Conservation (phyloP, 2,113 vertebrate genomes). For the Misgurnus mizolepis region DNA sequence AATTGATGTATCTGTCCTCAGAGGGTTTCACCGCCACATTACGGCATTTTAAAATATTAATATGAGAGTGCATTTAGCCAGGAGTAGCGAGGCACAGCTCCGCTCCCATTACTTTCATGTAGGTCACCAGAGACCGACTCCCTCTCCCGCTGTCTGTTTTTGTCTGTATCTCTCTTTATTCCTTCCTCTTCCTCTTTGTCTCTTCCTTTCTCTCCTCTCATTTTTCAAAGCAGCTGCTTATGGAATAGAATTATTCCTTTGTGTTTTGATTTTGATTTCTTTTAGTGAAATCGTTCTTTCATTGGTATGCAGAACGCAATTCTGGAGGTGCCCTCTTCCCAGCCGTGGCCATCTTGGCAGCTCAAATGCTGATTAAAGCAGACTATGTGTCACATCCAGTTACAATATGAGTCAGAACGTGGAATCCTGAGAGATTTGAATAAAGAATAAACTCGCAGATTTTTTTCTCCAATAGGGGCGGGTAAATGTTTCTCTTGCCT, state of each 20-base stretch:
- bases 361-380: constrained; percentile 65
- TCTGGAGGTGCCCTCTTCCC: constrained; percentile 28
- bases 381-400: constrained; percentile 90
- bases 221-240: neutral
- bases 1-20: constrained; percentile 98
- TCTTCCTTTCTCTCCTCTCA: neutral
- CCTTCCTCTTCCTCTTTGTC: neutral
- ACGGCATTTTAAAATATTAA: constrained; percentile 99
- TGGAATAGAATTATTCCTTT: constrained; percentile 11
- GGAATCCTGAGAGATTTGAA: constrained; percentile 74
- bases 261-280: constrained; percentile 1
- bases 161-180: constrained; percentile 26
- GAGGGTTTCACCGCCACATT: constrained; percentile 93
- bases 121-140: constrained; percentile 91
- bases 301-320: neutral
- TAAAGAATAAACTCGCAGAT: constrained; percentile 41
- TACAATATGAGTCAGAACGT: constrained; percentile 79
- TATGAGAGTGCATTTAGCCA: constrained; percentile 99
- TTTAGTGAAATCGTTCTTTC: neutral
- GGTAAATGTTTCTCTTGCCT: constrained; percentile 16
- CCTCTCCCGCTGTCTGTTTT: constrained; percentile 42
- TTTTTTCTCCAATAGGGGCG: constrained; percentile 30
- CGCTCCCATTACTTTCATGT: constrained; percentile 89
- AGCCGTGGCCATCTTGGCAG: constrained; percentile 21
- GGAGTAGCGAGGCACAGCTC: constrained; percentile 87